Conservation (phyloP, 2,113 vertebrate species). For the Ciconia boyciana region DNA sequence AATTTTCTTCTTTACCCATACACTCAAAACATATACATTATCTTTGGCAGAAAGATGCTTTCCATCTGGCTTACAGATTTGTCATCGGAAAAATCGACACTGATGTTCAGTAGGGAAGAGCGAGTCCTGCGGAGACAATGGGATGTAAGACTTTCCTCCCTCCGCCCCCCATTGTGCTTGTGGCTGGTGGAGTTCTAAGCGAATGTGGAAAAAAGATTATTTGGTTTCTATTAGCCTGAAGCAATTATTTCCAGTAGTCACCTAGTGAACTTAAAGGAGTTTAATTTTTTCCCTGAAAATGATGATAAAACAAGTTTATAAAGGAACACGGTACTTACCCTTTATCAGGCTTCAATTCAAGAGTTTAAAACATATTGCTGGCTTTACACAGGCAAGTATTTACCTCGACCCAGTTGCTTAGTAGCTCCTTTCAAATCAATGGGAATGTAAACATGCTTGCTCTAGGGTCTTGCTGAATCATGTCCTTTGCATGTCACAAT, state of each 20-base stretch:
- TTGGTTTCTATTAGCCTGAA: not conserved
- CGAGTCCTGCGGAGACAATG: not conserved
- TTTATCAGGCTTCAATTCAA: not conserved
- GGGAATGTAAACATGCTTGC: not conserved
- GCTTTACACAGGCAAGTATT: not conserved
- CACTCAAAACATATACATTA: not conserved
- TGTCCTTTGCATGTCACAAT: not conserved
- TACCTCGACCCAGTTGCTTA: not conserved
- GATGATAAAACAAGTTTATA: not conserved
- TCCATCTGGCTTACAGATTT: no score
- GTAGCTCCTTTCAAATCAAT: not conserved
- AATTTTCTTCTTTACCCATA: not conserved
- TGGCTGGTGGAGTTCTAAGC: conserved; percentile 13
- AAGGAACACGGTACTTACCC: not conserved
- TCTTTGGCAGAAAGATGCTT: not conserved
- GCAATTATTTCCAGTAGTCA: not conserved
- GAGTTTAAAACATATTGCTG: not conserved
- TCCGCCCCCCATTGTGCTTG: not conserved
- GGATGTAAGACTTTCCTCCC: not conserved
- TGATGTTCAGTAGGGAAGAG: not conserved
- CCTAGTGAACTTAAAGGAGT: not conserved
- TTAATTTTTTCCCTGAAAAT: not conserved
- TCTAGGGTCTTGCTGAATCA: conserved; percentile 21
- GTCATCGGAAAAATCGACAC: not conserved
- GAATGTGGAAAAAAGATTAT: not conserved